Evolutionary conservation across 2,113 vertebrate genomes (phyloP).

Genomic region (Macrotis lagotis): DNA sequence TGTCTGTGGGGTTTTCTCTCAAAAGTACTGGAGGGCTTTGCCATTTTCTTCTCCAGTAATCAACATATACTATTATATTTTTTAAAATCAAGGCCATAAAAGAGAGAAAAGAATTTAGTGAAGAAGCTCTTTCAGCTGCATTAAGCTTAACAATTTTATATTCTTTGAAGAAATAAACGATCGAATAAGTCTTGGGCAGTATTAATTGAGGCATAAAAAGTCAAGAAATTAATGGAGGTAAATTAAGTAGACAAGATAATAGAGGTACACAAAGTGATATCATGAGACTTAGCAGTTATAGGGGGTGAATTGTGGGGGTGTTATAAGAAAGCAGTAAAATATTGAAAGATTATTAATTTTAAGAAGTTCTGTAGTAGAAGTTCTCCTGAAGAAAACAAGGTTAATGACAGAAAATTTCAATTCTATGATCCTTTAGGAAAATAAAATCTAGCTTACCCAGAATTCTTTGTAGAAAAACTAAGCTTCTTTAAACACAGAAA

Average conservation of each 20-base stretch:
- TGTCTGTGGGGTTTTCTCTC: neutral
- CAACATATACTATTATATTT: neutral
- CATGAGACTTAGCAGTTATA: neutral
- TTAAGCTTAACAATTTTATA: neutral
- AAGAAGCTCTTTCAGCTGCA: neutral
- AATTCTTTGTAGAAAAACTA: neutral
- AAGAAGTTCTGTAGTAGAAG: neutral
- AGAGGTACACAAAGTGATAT: neutral
- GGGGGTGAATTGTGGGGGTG: neutral
- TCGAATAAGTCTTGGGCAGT: neutral
- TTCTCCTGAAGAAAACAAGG: neutral
- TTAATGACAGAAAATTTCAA: neutral
- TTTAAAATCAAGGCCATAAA: neutral
- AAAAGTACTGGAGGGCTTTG: neutral
- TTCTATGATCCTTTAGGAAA: neutral
- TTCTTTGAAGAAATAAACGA: neutral
- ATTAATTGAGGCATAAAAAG: neutral
- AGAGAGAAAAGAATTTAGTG: neutral
- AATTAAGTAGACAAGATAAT: neutral
- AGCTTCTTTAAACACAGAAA: neutral
- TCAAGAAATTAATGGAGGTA: neutral
- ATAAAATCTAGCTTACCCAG: neutral
- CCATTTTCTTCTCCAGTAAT: neutral
- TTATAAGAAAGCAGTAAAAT: neutral
- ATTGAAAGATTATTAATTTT: neutral